phyloP scores from a whole-genome alignment of 35 echinoderm and acorn worm genomes.

The Patiria miniata region DNA sequence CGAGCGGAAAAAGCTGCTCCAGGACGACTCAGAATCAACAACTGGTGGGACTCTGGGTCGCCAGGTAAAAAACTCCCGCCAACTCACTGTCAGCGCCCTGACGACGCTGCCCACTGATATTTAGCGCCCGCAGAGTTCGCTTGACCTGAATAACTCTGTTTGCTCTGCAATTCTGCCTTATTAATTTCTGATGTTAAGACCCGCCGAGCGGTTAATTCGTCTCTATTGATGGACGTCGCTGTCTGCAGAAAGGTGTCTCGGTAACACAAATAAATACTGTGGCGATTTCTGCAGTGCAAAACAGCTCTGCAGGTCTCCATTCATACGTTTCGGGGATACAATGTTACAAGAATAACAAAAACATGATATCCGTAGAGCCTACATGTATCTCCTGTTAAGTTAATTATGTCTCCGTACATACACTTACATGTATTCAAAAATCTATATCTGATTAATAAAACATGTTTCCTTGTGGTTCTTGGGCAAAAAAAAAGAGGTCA shows the following conservation, averaged over 20 bases:
- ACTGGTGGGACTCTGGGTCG: conserved; percentile 11
- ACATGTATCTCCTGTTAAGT: no score
- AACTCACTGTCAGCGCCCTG: background rate
- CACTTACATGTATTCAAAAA: no score
- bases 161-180: conserved; percentile 20
- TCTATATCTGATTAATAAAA: no score
- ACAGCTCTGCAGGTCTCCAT: no score
- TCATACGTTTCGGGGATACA: no score
- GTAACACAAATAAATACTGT: background rate
- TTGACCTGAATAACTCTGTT: conserved; percentile 5
- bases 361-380: no score
- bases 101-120: background rate
- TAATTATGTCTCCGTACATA: no score
- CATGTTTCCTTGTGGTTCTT: no score
- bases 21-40: conserved; percentile 16
- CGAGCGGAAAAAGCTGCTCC: background rate
- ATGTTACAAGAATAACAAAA: no score
- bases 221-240: background rate
- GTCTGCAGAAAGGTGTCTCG: conserved; percentile 12
- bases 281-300: no score
- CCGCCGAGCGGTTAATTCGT: background rate
- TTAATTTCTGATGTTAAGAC: conserved; percentile 8
- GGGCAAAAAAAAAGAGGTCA: no score
- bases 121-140: conserved; percentile 1
- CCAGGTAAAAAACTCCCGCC: background rate